Conservation (phyloP, 2,888 invertebrate species). For the Pseudococcus longispinus region DNA sequence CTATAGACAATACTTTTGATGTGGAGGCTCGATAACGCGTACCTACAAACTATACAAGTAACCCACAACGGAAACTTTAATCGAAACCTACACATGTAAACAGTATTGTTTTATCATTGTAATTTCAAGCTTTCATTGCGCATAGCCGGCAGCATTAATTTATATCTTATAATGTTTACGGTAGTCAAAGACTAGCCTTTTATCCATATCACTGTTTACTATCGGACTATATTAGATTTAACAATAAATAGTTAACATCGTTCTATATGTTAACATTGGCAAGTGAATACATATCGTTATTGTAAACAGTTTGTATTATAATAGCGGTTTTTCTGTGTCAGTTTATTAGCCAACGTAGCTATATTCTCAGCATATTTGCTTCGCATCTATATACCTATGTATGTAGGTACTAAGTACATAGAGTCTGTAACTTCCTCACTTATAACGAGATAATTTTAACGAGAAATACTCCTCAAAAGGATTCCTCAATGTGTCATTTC, state of each 20-base stretch:
- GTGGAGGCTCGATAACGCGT: slow-evolving; percentile 20
- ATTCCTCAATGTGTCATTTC: background rate
- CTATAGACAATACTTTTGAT: slow-evolving; percentile 39
- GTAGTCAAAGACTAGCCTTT: slow-evolving; percentile 50
- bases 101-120: slow-evolving; percentile 50
- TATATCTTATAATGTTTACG: slow-evolving; percentile 31
- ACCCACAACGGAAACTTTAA: slow-evolving; percentile 43
- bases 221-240: slow-evolving; percentile 51
- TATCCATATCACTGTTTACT: slow-evolving; percentile 45
- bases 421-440: background rate
- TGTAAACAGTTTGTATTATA: slow-evolving; percentile 45
- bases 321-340: slow-evolving; percentile 44
- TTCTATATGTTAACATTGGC: slow-evolving; percentile 39
- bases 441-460: slow-evolving; percentile 15
- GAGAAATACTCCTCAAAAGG: background rate
- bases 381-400: background rate
- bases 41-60: background rate
- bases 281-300: slow-evolving; percentile 45
- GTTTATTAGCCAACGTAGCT: slow-evolving; percentile 24
- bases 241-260: slow-evolving; percentile 48
- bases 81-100: slow-evolving; percentile 47
- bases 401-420: background rate
- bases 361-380: background rate
- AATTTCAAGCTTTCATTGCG: slow-evolving; percentile 40
- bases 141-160: slow-evolving; percentile 47